Evolutionary conservation across 2,888 invertebrate genomes (phyloP).

Genomic region (Caenorhabditis sp.): DNA sequence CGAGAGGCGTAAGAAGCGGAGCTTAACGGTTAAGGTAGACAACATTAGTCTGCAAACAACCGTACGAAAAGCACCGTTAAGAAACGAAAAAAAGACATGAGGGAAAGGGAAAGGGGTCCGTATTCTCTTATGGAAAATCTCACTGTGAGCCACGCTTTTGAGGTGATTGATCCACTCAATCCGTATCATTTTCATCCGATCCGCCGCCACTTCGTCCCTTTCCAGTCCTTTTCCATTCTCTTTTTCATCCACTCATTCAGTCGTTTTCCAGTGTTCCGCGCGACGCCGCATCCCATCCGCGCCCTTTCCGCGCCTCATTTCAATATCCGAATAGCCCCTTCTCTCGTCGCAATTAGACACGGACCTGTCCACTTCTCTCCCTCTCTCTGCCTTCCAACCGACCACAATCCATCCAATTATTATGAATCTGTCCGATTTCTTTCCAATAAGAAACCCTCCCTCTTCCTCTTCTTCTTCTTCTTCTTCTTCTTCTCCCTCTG

Average conservation of each 20-base stretch:
- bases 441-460: background rate
- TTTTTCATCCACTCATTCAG: constrained; percentile 17
- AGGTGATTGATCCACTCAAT: too few relatives aligned
- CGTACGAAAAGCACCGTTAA: too few relatives aligned
- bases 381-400: constrained; percentile 11
- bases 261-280: constrained; percentile 42
- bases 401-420: constrained; percentile 41
- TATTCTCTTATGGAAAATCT: too few relatives aligned
- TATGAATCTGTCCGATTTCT: constrained; percentile 38
- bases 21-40: too few relatives aligned
- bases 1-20: too few relatives aligned
- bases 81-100: too few relatives aligned
- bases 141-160: too few relatives aligned
- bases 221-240: too few relatives aligned
- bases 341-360: constrained; percentile 48
- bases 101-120: too few relatives aligned
- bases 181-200: too few relatives aligned
- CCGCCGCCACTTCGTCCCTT: too few relatives aligned
- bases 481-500: background rate
- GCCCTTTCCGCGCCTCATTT: constrained; percentile 31
- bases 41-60: too few relatives aligned
- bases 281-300: constrained; percentile 42
- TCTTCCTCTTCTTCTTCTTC: constrained; percentile 13
- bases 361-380: constrained; percentile 46
- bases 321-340: constrained; percentile 40